Evolutionary conservation across 2,113 vertebrate species (phyloP).

Genomic region (Amblyornis subalaris): DNA sequence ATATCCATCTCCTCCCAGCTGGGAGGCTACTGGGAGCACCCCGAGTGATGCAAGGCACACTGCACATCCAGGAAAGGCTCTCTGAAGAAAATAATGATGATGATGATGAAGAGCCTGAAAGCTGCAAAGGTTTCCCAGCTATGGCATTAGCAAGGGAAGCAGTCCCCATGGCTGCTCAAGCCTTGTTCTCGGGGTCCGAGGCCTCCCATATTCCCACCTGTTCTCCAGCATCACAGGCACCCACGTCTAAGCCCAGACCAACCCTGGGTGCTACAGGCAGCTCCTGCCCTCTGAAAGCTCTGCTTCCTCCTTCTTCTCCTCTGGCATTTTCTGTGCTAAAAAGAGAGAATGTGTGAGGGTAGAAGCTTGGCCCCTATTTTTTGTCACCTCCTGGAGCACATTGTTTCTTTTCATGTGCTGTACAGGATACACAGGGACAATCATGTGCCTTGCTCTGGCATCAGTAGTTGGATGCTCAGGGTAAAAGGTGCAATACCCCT

Average conservation of each 20-base stretch:
- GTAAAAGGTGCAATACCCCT: not conserved
- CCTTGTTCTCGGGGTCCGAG: not conserved
- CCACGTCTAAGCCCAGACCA: not conserved
- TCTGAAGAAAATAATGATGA: not conserved
- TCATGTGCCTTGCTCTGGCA: not conserved
- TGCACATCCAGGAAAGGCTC: not conserved
- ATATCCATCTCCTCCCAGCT: not conserved
- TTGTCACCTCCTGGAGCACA: not conserved
- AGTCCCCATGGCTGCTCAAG: not conserved
- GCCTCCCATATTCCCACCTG: not conserved
- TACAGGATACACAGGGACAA: not conserved
- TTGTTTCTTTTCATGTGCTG: not conserved
- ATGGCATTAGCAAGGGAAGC: accelerated
- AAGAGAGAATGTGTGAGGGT: not conserved
- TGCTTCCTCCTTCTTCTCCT: not conserved
- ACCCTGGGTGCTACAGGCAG: not conserved
- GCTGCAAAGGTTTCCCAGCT: not conserved
- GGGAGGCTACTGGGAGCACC: not conserved
- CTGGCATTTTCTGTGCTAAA: not conserved
- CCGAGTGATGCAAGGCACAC: not conserved
- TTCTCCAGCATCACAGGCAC: not conserved
- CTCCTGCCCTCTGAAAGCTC: not conserved
- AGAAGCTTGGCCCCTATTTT: not conserved
- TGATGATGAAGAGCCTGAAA: not conserved
- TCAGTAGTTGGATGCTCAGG: not conserved